Percentiles rank a stretch among this genome's conserved stretches.
phyloP scores from a whole-genome alignment of 2,888 invertebrate species.

The Sericinus montela region DNA sequence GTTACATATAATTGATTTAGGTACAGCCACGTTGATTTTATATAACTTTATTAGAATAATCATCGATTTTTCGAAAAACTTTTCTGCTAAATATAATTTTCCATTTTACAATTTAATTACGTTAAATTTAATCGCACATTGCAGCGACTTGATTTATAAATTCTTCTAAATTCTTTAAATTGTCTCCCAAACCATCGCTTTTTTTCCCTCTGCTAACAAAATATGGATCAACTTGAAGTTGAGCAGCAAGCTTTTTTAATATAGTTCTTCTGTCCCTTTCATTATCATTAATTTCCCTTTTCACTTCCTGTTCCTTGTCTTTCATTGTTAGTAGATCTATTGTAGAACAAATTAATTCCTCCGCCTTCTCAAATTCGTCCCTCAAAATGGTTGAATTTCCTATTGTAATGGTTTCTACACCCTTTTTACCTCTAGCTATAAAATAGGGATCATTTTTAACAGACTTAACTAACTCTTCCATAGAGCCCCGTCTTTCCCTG shows the following conservation, averaged over 20 bases:
- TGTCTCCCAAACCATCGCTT: constrained; percentile 28
- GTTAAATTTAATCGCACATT: constrained; percentile 47
- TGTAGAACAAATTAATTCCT: constrained; percentile 58
- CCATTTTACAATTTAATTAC: too few species aligned
- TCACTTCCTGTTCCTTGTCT: constrained; percentile 38
- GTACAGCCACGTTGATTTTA: constrained; percentile 10
- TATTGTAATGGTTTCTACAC: constrained; percentile 28
- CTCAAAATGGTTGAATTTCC: constrained; percentile 30
- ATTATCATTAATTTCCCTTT: constrained; percentile 50
- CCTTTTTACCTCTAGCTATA: constrained; percentile 75
- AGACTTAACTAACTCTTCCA: constrained; percentile 67
- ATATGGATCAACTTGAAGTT: constrained; percentile 66
- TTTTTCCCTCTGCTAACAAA: constrained; percentile 69
- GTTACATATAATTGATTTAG: constrained; percentile 6
- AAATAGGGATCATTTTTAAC: constrained; percentile 73
- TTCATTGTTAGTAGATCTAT: constrained; percentile 44
- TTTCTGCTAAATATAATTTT: too few species aligned
- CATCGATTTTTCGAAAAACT: too few species aligned
- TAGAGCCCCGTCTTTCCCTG: constrained; percentile 57
- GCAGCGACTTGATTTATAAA: constrained; percentile 50
- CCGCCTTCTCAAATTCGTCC: constrained; percentile 45
- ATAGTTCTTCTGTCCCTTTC: constrained; percentile 61
- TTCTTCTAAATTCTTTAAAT: constrained; percentile 40
- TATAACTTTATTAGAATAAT: background rate
- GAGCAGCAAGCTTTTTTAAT: constrained; percentile 62